phyloP scores from a whole-genome alignment of 2,113 vertebrate species.

The Meleagris gallopavo region DNA sequence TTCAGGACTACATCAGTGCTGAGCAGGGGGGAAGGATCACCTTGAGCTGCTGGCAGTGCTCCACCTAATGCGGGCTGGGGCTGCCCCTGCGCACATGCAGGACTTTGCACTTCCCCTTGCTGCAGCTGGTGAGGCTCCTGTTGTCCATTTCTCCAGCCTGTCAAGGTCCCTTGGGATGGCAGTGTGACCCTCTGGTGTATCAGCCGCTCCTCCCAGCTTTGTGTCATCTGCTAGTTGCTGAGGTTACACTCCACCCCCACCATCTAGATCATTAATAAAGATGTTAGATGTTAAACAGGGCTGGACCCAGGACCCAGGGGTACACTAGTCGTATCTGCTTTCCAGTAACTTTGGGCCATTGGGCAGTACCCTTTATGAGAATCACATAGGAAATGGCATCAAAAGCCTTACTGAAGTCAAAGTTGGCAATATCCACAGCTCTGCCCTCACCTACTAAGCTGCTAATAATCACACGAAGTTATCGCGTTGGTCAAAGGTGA shows the following conservation, averaged over 20 bases:
- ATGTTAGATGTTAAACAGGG: slow-evolving; percentile 12
- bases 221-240: neutral
- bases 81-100: neutral
- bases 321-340: neutral
- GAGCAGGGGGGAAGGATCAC: neutral
- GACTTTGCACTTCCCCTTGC: neutral
- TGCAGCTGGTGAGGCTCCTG: neutral
- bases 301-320: neutral
- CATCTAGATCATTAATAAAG: slow-evolving; percentile 35
- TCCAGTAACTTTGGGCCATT: neutral
- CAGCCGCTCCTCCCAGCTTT: neutral
- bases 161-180: neutral
- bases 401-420: neutral
- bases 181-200: neutral
- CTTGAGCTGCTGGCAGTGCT: neutral
- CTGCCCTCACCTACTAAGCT: fast-evolving
- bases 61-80: neutral
- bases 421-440: neutral
- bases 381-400: neutral
- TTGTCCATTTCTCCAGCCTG: neutral
- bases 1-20: neutral
- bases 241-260: neutral
- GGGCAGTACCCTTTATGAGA: fast-evolving
- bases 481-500: neutral
- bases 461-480: neutral